Evolutionary conservation across 2,797 vertebrate genomes (phyloP).

Genomic region (Geotrypetes seraphini): DNA sequence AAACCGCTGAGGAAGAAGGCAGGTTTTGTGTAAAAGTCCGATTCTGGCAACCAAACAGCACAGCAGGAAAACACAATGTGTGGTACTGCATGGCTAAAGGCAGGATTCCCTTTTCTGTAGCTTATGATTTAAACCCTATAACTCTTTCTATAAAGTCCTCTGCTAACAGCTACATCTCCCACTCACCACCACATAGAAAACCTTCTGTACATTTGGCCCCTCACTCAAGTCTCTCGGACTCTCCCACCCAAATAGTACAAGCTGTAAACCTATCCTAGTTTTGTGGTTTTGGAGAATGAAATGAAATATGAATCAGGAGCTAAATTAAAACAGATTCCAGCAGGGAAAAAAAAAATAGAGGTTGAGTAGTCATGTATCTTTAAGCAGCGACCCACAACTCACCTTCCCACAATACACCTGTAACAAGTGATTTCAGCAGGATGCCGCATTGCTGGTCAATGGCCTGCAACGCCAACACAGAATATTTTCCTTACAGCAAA

Average conservation of each 20-base stretch:
- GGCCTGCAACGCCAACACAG: conserved; percentile 7
- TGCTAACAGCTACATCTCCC: too few species aligned
- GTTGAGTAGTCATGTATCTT: conserved; percentile 60
- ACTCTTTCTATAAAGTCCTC: too few species aligned
- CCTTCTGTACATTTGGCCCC: conserved; percentile 10
- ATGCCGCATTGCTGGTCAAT: conserved; percentile 21
- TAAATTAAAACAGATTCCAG: conserved; percentile 83
- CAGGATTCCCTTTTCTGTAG: too few species aligned
- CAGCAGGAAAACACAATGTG: too few species aligned
- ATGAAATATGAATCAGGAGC: conserved; percentile 80
- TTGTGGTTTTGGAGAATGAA: conserved; percentile 76
- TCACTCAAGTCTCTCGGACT: conserved; percentile 8
- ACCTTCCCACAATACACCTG: conserved; percentile 31
- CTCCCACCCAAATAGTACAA: conserved; percentile 40
- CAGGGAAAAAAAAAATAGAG: conserved; percentile 77
- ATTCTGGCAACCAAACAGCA: too few species aligned
- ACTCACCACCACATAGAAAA: conserved; percentile 12
- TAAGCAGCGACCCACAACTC: conserved; percentile 19
- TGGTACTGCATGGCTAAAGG: too few species aligned
- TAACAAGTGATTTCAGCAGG: conserved; percentile 28
- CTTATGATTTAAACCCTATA: too few species aligned
- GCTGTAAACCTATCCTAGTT: conserved; percentile 70
- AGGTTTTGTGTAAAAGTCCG: too few species aligned
- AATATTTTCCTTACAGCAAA: conserved; percentile 37
- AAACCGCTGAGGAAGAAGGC: too few species aligned